phyloP scores from a whole-genome alignment of 2,113 vertebrate species.

The Otus sunia region DNA sequence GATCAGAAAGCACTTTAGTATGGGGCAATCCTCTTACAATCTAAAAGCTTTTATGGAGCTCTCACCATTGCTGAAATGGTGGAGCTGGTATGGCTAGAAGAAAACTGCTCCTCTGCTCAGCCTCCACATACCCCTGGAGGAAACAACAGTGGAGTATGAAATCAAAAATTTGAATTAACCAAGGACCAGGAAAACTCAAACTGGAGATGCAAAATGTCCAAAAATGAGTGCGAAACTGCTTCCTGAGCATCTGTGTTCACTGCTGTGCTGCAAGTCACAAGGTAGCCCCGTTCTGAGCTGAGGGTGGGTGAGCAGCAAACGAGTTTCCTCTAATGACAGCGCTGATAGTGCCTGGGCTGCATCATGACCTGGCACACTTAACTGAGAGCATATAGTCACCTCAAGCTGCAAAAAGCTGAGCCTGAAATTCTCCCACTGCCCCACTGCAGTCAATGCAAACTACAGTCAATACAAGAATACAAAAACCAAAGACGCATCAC shows the following conservation, averaged over 20 bases:
- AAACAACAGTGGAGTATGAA: background rate
- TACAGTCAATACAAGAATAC: background rate
- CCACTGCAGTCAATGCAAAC: background rate
- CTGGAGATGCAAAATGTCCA: background rate
- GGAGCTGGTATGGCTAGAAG: background rate
- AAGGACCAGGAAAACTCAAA: background rate
- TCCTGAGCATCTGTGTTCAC: background rate
- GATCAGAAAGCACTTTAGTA: background rate
- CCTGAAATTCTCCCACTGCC: background rate
- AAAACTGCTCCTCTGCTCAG: background rate
- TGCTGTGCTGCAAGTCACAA: background rate
- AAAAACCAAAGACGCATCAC: background rate
- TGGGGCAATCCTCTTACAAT: background rate
- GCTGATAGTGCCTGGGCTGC: background rate
- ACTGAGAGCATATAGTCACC: background rate
- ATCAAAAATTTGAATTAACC: background rate
- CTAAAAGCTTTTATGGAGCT: background rate
- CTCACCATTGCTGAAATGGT: background rate
- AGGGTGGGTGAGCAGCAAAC: background rate
- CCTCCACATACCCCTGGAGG: background rate
- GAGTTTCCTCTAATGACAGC: background rate
- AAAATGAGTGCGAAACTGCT: background rate
- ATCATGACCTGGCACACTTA: rapidly evolving
- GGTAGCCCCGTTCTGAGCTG: background rate
- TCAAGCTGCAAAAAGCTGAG: background rate